These are phyloP conservation scores for Dufourea novaeangliae DNA, from an alignment of 1,140 invertebrate genomes.

Conservation along the genomic window DNA sequence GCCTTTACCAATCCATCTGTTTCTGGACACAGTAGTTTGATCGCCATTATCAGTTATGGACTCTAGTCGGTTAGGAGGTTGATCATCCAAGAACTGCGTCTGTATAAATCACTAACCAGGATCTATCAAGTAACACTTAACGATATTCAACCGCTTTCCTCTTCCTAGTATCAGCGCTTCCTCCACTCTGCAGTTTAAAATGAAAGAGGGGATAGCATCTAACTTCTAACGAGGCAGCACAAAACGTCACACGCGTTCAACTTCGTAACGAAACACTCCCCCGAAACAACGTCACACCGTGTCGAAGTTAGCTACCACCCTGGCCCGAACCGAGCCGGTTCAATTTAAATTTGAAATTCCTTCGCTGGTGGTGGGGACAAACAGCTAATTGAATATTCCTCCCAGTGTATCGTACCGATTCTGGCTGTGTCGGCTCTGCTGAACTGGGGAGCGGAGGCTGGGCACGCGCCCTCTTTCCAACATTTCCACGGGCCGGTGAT, in stretches of 20 bases:
- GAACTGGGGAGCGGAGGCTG: slow-evolving; percentile 15
- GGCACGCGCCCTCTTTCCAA: slow-evolving; percentile 77
- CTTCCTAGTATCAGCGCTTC: no score
- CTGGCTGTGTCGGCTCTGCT: slow-evolving; percentile 21
- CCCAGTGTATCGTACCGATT: slow-evolving; percentile 29
- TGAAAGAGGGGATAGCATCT: no score
- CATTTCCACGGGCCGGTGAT: slow-evolving; percentile 78
- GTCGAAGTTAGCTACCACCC: neutral
- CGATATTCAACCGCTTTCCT: no score
- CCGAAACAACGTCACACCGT: neutral
- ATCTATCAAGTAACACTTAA: no score
- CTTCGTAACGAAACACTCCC: neutral
- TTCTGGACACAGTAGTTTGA: no score
- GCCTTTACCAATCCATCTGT: no score
- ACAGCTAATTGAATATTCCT: slow-evolving; percentile 7
- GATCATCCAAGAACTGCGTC: no score
- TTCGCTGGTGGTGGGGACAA: neutral
- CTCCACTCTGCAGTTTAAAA: no score
- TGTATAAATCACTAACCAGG: no score
- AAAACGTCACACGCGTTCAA: neutral
- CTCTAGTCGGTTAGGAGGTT: no score
- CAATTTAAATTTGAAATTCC: neutral
- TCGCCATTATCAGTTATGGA: no score
- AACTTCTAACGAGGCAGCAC: neutral
- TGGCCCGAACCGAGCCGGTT: neutral